These are phyloP conservation scores for Drosophila repleta DNA, from an alignment of 1,140 invertebrate species.

Conservation along the genomic window DNA sequence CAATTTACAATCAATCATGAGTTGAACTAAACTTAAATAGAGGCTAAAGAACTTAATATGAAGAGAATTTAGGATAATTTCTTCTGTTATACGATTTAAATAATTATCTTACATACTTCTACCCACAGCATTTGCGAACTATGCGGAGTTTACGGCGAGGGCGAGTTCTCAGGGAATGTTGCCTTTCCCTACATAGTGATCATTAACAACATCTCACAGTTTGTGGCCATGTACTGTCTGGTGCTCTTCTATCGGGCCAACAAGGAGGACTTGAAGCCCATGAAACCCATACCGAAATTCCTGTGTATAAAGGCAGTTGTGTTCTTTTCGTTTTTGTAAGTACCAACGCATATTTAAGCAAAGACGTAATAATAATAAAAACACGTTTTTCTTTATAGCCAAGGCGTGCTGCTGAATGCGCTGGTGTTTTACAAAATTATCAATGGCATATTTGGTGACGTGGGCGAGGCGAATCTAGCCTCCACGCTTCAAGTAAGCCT, in stretches of 20 bases:
- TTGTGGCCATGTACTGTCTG: conserved; percentile 98
- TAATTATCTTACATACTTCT: conserved; percentile 9
- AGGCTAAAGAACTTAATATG: too few species aligned
- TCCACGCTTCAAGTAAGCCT: conserved; percentile 90
- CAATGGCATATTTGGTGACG: conserved; percentile 86
- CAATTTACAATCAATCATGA: too few species aligned
- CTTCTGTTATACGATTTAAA: not conserved
- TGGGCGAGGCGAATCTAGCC: conserved; percentile 85
- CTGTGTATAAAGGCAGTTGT: conserved; percentile 99
- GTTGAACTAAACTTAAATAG: too few species aligned
- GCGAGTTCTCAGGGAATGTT: conserved; percentile 92
- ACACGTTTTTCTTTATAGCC: conserved; percentile 86
- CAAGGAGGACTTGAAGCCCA: conserved; percentile 92
- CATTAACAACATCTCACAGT: conserved; percentile 97
- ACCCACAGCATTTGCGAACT: conserved; percentile 92
- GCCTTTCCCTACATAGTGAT: conserved; percentile 96
- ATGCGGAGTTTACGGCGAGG: conserved; percentile 94
- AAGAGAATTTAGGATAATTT: too few species aligned
- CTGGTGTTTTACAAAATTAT: conserved; percentile 92
- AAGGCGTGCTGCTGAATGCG: conserved; percentile 95
- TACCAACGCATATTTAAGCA: conserved; percentile 49
- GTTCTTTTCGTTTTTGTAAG: conserved; percentile 99
- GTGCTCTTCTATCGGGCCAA: conserved; percentile 97
- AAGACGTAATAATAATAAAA: not conserved
- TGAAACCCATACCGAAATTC: conserved; percentile 97